Base-by-base conservation (phyloP, 2,113 vertebrate species). In the Microtus ochrogaster region DNA sequence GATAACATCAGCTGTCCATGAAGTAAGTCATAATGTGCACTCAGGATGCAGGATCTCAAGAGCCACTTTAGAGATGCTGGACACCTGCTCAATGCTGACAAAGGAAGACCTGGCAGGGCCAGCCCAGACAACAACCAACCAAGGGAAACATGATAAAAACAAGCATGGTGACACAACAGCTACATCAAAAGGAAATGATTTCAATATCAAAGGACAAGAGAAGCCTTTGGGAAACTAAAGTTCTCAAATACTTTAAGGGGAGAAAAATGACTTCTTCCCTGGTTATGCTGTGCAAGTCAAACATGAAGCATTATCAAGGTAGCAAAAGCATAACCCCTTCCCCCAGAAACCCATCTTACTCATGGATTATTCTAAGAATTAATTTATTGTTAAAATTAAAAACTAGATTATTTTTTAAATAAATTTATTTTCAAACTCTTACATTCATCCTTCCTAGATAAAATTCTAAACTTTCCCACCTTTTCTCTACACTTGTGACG, bases 111-210 rank as follows among this genome's bases (percentile, higher is more conserved):
- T 89, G 68, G 82, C 70, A 88, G 84, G 58, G 76, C 52, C 8
- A 93, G 66, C 77, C 58, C 79, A 58, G 39, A 81, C 88, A 94
- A 78, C 30, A 92, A 90, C 77, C 47, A 41, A 83, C 4, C 13
- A 76, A 95, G 90, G 90, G 47, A 81, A 94, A 91, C 88, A 41
- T 58, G 89, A 94, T 76, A 87, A 58, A 95, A 97, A 89, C 52
- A 94, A 94, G 82, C 63, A 79, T 21, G 49, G 78, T 89, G 90
- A 95, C 83, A 86, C 58, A 91, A 94, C 4, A 92, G 76, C 78
- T 82, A 95, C 87, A 96, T 93, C 74, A 95, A 96, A 97, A 92
- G 70, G 72, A 96, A 91, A 92, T 47, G 58, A 95, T 91, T 94
- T 95, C 73, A 94, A 63, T 92, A 87, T 96, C 79, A 96, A 94